Conservation (phyloP, 2,113 vertebrate genomes). For the Ctenodactylus gundi region DNA sequence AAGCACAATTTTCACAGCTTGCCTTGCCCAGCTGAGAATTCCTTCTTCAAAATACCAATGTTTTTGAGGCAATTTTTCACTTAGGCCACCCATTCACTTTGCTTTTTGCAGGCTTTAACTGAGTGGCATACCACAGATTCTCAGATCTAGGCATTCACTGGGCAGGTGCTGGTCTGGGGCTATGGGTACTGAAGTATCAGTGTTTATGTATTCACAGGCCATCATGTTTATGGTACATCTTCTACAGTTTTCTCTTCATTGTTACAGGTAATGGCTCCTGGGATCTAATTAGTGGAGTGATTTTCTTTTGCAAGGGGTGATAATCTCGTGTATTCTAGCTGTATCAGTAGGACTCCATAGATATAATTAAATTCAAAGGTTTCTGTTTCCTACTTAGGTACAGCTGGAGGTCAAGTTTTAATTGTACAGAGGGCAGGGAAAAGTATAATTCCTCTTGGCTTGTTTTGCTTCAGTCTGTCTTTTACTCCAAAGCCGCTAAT, state of each 20-base stretch:
- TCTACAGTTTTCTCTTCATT: not conserved
- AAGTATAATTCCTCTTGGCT: not conserved
- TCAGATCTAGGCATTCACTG: not conserved
- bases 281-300: slow-evolving; percentile 60
- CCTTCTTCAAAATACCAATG: slow-evolving; percentile 48
- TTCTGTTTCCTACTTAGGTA: slow-evolving; percentile 40
- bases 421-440: not conserved
- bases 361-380: slow-evolving; percentile 9
- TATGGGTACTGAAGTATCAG: not conserved
- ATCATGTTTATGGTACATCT: not conserved
- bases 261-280: slow-evolving; percentile 27
- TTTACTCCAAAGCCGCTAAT: not conserved
- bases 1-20: slow-evolving; percentile 65
- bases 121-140: not conserved
- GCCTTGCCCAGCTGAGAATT: slow-evolving; percentile 47
- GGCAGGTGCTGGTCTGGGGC: not conserved
- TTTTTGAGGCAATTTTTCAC: slow-evolving; percentile 28
- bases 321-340: not conserved
- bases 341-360: not conserved
- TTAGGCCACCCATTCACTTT: slow-evolving; percentile 25
- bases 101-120: slow-evolving; percentile 39
- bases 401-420: slow-evolving; percentile 42
- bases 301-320: slow-evolving; percentile 17
- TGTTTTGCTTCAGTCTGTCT: not conserved
- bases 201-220: not conserved